A percentile compares a stretch with the other conserved stretches of the same genome.
Conservation (phyloP, 2,888 invertebrate species). For the Drosophila emarginata region DNA sequence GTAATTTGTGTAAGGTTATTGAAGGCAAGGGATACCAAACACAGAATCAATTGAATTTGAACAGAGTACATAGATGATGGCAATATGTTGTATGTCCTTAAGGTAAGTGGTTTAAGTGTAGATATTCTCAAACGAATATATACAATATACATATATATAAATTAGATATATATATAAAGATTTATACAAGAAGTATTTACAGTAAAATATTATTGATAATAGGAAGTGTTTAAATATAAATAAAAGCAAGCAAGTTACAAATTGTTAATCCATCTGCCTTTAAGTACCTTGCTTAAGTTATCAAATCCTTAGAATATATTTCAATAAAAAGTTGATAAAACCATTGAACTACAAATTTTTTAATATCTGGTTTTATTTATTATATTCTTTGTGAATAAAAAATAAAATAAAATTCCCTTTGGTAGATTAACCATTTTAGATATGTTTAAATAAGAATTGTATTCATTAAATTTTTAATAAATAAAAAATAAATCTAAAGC, state of each 20-base stretch:
- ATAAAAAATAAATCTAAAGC: too few species aligned
- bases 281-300: too few species aligned
- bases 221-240: neutral
- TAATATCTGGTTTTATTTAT: too few species aligned
- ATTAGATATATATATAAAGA: too few species aligned
- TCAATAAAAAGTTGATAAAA: too few species aligned
- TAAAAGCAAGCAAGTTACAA: neutral
- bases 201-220: neutral
- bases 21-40: constrained; percentile 49
- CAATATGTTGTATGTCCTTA: constrained; percentile 14
- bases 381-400: too few species aligned
- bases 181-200: neutral
- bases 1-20: constrained; percentile 74
- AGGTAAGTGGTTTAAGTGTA: neutral
- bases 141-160: neutral
- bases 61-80: constrained; percentile 13
- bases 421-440: too few species aligned
- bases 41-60: constrained; percentile 58
- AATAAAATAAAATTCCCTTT: too few species aligned
- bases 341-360: too few species aligned
- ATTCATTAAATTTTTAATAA: too few species aligned
- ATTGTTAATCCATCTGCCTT: neutral
- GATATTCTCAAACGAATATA: neutral
- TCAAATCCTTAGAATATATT: too few species aligned
- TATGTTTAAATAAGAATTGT: too few species aligned